A percentile compares a stretch with the other conserved stretches of the same genome.
phyloP scores from a whole-genome alignment of 2,888 invertebrate genomes.

The Pseudococcus longispinus region DNA sequence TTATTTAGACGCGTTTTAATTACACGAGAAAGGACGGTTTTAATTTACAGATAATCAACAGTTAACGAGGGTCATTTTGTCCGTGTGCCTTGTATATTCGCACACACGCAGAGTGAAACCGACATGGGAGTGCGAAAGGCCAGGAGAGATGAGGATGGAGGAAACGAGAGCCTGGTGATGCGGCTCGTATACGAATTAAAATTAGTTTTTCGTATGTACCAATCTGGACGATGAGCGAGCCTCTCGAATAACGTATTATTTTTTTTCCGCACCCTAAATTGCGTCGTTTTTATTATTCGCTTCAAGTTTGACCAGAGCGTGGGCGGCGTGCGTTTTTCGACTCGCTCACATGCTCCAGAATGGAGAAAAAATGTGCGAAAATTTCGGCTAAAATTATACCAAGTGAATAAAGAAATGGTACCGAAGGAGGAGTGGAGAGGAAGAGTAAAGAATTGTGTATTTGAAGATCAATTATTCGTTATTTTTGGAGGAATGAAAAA shows the following conservation, averaged over 20 bases:
- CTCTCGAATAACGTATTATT: background rate
- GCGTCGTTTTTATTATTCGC: background rate
- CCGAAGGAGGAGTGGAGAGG: no score
- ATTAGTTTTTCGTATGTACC: conserved; percentile 13
- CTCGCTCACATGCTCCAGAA: background rate
- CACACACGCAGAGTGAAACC: background rate
- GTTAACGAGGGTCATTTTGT: conserved; percentile 39
- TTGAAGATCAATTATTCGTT: conserved; percentile 3
- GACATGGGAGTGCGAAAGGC: no score
- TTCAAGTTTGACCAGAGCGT: background rate
- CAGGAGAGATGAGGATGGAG: background rate
- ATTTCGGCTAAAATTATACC: background rate
- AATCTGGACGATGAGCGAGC: background rate
- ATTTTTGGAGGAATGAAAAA: background rate
- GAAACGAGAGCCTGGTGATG: background rate
- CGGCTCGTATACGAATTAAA: background rate
- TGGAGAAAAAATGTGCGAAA: background rate
- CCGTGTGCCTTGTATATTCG: background rate
- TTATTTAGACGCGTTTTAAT: conserved; percentile 33
- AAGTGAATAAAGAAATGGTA: background rate
- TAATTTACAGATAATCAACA: conserved; percentile 44
- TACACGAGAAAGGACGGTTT: conserved; percentile 12
- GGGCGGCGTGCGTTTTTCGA: background rate
- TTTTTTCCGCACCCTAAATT: background rate
- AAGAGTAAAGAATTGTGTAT: background rate